Base-by-base conservation (phyloP, 2,888 invertebrate species). In the Eupithecia abbreviata region DNA sequence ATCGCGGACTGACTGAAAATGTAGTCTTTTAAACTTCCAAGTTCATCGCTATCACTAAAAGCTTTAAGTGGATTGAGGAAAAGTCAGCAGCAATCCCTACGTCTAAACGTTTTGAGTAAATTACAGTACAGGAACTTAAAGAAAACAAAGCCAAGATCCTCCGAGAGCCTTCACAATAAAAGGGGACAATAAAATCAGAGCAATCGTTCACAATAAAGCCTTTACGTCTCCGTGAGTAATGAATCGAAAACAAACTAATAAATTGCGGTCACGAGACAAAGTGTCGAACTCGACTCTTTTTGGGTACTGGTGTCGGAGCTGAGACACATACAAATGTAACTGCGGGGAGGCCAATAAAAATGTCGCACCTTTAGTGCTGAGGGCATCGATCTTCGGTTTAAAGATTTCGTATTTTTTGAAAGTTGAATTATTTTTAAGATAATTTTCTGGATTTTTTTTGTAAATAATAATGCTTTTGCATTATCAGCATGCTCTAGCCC, bases 191-290 rank as follows among this genome's bases (percentile, higher is more conserved):
- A 90, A 87, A 90, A 88, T 82, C 85, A 81, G 85, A 80, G 86
- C 85, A 84, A 85, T 84, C 83, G 85, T 84, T 85, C 86, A 81
- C 83, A 80, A 84, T 84, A 84, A 85, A 83, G 85, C 82, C 82
- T 85, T 85, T 84, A 85, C 85, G 87, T 82, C 83, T 79, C 82
- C 77, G 83, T 82, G 84, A 86, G 88, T 90, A 90, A 90, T 90
- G 90, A 88, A 90, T 88, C 84, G 87, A 85, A 86, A 84, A 85
- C 86, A 86, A 87, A 87, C 89, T 85, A 89, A 90, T 90, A 90
- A 89, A 90, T 90, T 88, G 88, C 84, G 89, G 88, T 85, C 84
- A 82, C 85, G 80, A 82, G 84, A 85, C 86, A 88, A 87, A 89
- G 88, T 87, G 84, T 79, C 86, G 79, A 85, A 85, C 82, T 87